These are phyloP conservation scores for Parazoanthus darwini DNA, from an alignment of 92 coral and sea anemone genomes.

Conservation along the genomic window DNA sequence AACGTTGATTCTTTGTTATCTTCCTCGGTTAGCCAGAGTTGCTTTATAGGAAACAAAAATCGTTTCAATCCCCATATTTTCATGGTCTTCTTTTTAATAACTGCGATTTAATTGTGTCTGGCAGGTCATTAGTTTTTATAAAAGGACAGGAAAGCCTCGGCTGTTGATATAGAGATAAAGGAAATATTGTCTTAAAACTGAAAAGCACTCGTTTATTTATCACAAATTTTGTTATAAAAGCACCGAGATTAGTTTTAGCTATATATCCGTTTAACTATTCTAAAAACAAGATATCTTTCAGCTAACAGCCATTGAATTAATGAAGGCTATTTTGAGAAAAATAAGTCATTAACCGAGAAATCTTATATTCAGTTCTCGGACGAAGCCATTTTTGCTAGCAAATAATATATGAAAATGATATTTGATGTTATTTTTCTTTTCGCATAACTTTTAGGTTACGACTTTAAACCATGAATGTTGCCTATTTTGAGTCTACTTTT, in stretches of 20 bases:
- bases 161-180: background rate
- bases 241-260: background rate
- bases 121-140: background rate
- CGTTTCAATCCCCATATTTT: background rate
- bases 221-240: background rate
- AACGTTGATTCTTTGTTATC: background rate
- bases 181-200: slow-evolving; percentile 10
- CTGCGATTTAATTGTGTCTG: background rate
- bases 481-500: background rate
- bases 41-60: background rate
- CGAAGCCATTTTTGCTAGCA: background rate
- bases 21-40: no score
- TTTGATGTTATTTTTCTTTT: background rate
- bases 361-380: background rate
- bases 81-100: background rate
- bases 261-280: background rate
- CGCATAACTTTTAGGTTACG: background rate
- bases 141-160: background rate
- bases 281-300: background rate
- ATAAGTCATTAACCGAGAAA: background rate
- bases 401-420: background rate
- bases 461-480: background rate
- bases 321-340: background rate
- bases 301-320: background rate
- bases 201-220: background rate